Evolutionary conservation across 2,797 vertebrate genomes (phyloP), one percentile per base, ranked within the genome.

Genomic region (Pangasius krempfi): DNA sequence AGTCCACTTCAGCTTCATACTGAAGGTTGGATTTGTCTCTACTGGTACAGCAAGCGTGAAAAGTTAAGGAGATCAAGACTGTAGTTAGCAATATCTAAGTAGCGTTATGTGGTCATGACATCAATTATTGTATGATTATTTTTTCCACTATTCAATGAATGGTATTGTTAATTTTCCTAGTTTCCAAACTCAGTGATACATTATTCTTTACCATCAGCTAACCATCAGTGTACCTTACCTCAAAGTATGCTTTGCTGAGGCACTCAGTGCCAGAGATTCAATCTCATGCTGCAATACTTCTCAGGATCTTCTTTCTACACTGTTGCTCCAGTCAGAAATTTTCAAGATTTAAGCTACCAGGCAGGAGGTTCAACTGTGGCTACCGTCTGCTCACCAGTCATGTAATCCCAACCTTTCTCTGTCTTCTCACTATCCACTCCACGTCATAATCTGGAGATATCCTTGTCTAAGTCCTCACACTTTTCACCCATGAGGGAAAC

Each of bases 1-100:
- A 62, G 95, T 94, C 96, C 97, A 96, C 88, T 95, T 97, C 93
- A 96, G 92, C 93, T 96, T 95, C 95, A 96, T 96, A 50, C 84
- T 92, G 44, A 13, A 85, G 9, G 27, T 66, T 83, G 47, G 75
- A 33, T 62, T 91, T 85, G 52, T 88, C 81, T 85, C 18, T 62
- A 30, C 25, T 64, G 66, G 44, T 68, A 82, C 80, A 18, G 2
- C 4, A 89, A 58, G 76, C 0, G 1, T 7, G 10, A 16, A 62
- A 82, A 40, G 10, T 60, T 33, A 80, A 56, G 22, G 20, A 81
- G 18, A 58, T 58, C 52, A 25, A 22, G 52, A 54, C 16, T 54
- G 7, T 79, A 47, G 72, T 4, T 22, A 40, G 20, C 18, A 44
- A 40, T 33, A 62, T 6, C 30, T 20, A 40, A 40, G 16, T 20